These are phyloP conservation scores for Maccullochella peelii DNA, from an alignment of 2,113 vertebrate species.

Conservation along the genomic window DNA sequence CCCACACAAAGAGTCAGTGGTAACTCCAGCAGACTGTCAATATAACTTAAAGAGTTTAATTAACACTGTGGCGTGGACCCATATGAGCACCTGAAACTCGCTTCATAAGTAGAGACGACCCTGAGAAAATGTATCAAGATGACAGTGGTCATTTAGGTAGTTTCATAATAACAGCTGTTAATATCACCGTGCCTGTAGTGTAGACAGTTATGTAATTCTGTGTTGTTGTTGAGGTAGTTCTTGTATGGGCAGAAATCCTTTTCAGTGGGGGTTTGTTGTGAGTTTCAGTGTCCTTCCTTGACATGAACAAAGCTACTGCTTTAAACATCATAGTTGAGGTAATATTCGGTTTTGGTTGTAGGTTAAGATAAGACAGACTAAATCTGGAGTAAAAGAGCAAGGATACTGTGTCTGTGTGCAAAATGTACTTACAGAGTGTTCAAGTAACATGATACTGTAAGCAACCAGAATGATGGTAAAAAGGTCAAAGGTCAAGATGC, in stretches of 20 bases:
- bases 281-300: background rate
- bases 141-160: background rate
- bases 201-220: constrained; percentile 4
- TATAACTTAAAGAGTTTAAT: no score
- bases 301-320: background rate
- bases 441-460: constrained; percentile 20
- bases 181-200: background rate
- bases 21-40: no score
- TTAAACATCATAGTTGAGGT: background rate
- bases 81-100: background rate
- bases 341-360: background rate
- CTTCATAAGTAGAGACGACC: background rate
- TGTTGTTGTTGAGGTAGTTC: background rate
- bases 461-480: constrained; percentile 20
- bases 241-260: background rate
- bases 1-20: no score
- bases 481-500: constrained; percentile 49
- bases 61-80: background rate
- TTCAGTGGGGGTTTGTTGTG: background rate
- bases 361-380: background rate
- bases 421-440: background rate
- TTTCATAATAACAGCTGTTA: background rate
- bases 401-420: background rate
- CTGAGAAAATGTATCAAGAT: background rate
- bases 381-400: background rate